A percentile compares a stretch with the other conserved stretches of the same genome.
Conservation (phyloP, 2,797 vertebrate species). For the Amphiprion clarkii region DNA sequence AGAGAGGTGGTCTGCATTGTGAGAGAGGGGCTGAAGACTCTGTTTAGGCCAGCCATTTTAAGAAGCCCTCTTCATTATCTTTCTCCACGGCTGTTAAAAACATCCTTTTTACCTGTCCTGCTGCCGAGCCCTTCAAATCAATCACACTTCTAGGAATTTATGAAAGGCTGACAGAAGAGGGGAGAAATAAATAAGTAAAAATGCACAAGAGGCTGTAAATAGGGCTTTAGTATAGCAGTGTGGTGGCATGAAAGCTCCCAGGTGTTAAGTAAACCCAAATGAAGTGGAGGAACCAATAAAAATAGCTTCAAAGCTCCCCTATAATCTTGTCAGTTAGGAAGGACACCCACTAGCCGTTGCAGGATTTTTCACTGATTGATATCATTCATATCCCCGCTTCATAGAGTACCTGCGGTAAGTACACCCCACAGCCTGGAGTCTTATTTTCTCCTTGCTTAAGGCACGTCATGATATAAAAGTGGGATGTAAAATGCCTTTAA, state of each 20-base stretch:
- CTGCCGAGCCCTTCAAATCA: constrained; percentile 57
- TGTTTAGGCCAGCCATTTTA: constrained; percentile 37
- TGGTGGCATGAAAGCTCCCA: constrained; percentile 70
- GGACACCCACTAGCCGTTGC: constrained; percentile 66
- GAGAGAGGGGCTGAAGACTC: constrained; percentile 35
- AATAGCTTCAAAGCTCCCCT: constrained; percentile 71
- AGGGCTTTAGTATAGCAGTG: constrained; percentile 63
- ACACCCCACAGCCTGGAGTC: constrained; percentile 56
- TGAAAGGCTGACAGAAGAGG: constrained; percentile 50
- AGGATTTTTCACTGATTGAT: constrained; percentile 77
- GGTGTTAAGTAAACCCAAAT: constrained; percentile 84
- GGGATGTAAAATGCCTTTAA: constrained; percentile 79
- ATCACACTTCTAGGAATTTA: constrained; percentile 62
- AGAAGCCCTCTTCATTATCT: constrained; percentile 54
- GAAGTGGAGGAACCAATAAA: constrained; percentile 83
- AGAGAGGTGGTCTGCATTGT: constrained; percentile 29
- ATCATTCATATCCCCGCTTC: constrained; percentile 75
- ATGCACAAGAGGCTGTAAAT: constrained; percentile 70
- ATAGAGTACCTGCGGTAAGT: constrained; percentile 52
- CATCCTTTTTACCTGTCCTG: constrained; percentile 33
- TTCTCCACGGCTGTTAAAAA: constrained; percentile 47
- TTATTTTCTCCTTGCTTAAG: constrained; percentile 72
- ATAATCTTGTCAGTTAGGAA: constrained; percentile 84
- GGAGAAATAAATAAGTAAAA: constrained; percentile 48
- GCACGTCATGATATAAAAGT: constrained; percentile 74